Evolutionary conservation across 2,113 vertebrate genomes (phyloP).

Genomic region (Falcunculus frontatus): DNA sequence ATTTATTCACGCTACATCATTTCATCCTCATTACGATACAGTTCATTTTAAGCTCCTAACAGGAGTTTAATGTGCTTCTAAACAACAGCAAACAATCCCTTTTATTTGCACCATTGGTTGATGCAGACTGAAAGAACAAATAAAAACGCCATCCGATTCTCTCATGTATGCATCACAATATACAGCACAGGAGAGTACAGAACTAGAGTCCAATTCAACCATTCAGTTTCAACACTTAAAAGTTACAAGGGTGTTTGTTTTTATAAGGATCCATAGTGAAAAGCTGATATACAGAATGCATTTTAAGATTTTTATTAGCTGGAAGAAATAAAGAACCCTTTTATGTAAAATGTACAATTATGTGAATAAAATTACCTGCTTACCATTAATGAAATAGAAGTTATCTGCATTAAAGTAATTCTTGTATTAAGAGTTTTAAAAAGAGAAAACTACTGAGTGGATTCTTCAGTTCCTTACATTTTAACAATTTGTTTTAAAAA

Average conservation of each 20-base stretch:
- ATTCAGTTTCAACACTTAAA: background rate
- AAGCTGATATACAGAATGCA: conserved; percentile 25
- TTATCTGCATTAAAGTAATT: background rate
- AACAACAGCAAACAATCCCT: conserved; percentile 43
- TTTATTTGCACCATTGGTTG: conserved; percentile 34
- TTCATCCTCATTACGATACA: background rate
- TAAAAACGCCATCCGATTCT: background rate
- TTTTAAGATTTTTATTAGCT: background rate
- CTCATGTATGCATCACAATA: background rate
- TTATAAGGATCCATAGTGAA: background rate
- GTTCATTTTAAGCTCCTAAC: conserved; percentile 33
- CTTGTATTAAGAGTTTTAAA: background rate
- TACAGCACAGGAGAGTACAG: background rate
- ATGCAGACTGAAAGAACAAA: conserved; percentile 40
- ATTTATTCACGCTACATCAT: conserved; percentile 29
- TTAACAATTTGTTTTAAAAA: conserved; percentile 32
- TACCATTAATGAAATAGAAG: background rate
- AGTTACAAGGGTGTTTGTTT: background rate
- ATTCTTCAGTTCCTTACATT: background rate
- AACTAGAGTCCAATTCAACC: background rate
- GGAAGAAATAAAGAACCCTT: background rate
- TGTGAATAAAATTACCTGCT: background rate
- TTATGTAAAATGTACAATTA: background rate
- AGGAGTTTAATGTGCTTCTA: conserved; percentile 37
- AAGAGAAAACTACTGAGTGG: background rate